Conservation (phyloP, 2,113 vertebrate genomes). For the Petaurus breviceps region DNA sequence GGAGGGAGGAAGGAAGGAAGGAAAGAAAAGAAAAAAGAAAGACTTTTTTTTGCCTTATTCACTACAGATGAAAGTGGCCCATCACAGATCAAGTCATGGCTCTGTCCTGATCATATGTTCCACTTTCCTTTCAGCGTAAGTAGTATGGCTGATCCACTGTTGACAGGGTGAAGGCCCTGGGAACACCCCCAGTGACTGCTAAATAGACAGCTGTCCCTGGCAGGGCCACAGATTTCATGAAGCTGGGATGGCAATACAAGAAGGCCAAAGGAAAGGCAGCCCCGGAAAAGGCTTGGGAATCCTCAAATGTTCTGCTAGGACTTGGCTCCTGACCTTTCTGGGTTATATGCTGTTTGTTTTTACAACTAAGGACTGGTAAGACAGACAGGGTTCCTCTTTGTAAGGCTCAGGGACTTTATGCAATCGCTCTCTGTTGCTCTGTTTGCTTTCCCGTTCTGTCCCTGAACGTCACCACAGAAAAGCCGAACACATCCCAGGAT, state of each 20-base stretch:
- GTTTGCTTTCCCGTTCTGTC: conserved; percentile 21
- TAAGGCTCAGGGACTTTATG: neutral
- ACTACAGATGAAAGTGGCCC: neutral
- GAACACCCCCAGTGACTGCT: neutral
- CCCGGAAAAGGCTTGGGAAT: neutral
- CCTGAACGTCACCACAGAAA: conserved; percentile 8
- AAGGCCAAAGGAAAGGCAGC: neutral
- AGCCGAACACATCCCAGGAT: neutral
- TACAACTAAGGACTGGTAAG: conserved; percentile 25
- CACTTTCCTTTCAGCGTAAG: neutral
- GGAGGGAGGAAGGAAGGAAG: too few relatives aligned
- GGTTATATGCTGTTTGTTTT: conserved; percentile 40
- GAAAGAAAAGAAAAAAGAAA: neutral
- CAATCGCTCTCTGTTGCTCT: conserved; percentile 11
- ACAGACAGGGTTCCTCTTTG: conserved; percentile 12
- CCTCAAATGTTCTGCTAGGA: neutral
- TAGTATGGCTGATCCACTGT: neutral
- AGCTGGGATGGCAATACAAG: neutral
- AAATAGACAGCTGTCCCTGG: neutral
- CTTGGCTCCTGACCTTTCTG: neutral
- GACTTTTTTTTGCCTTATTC: neutral
- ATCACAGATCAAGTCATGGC: neutral
- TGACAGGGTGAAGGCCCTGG: neutral
- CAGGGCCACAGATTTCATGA: neutral
- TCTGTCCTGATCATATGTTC: too few relatives aligned